Conservation (phyloP, 2,888 invertebrate genomes). For the Papilio gigon region DNA sequence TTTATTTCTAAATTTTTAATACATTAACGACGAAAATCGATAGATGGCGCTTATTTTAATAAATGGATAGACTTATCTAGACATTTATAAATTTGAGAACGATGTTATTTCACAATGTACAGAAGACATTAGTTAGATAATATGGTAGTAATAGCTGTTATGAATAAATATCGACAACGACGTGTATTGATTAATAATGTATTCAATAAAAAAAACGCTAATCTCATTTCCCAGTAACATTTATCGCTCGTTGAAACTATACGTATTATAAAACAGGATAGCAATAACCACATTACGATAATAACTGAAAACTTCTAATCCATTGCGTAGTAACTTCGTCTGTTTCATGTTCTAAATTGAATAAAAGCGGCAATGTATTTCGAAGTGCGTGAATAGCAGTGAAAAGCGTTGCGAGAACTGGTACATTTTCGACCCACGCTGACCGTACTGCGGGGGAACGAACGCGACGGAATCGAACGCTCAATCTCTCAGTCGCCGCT, state of each 20-base stretch:
- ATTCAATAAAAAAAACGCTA: constrained; percentile 39
- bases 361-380: constrained; percentile 27
- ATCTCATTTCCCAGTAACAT: constrained; percentile 46
- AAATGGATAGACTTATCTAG: too few relatives aligned
- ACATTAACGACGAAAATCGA: too few relatives aligned
- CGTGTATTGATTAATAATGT: constrained; percentile 13
- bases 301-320: background rate
- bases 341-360: background rate
- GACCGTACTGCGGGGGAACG: constrained; percentile 71
- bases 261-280: constrained; percentile 24
- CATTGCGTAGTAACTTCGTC: background rate
- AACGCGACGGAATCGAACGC: constrained; percentile 51
- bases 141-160: constrained; percentile 1
- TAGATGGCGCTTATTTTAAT: too few relatives aligned
- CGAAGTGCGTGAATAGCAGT: constrained; percentile 1
- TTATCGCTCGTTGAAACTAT: constrained; percentile 45
- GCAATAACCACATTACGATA: background rate
- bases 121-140: background rate
- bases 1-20: too few relatives aligned
- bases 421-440: constrained; percentile 51
- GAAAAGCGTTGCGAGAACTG: background rate
- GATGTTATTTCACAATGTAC: too few relatives aligned
- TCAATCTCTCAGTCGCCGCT: constrained; percentile 67
- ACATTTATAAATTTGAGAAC: too few relatives aligned
- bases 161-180: constrained; percentile 23